Percentiles rank a stretch among this genome's conserved stretches.
Evolutionary conservation across 2,113 vertebrate genomes (phyloP).

Genomic region (Stomatorhinus ivindoensis): DNA sequence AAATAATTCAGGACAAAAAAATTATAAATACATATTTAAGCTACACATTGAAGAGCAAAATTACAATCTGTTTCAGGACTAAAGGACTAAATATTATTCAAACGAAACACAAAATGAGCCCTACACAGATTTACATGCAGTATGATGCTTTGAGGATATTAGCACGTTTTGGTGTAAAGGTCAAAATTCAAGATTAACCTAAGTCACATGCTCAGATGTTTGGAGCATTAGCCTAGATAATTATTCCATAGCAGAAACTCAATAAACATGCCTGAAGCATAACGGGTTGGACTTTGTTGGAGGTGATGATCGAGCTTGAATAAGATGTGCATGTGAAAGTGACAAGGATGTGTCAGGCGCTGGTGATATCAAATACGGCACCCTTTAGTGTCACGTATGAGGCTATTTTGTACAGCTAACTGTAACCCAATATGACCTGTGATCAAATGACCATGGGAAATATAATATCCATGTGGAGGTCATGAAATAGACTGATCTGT

Average conservation of each 20-base stretch:
- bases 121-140: neutral
- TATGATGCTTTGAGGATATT: neutral
- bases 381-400: neutral
- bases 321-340: neutral
- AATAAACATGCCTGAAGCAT: neutral
- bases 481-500: neutral
- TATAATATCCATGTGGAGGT: neutral
- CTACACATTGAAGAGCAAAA: neutral
- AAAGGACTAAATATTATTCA: neutral
- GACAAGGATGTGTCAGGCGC: constrained; percentile 8
- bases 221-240: neutral
- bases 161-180: neutral
- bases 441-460: constrained; percentile 7
- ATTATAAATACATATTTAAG: neutral
- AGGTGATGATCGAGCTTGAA: neutral
- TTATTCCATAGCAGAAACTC: neutral
- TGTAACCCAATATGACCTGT: constrained; percentile 20
- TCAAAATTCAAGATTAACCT: neutral
- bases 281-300: neutral
- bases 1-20: neutral
- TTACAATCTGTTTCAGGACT: neutral
- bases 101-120: neutral
- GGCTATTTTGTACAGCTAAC: neutral
- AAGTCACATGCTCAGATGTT: neutral
- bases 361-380: neutral